Evolutionary conservation across 2,113 vertebrate species (phyloP), one percentile per base, ranked within the genome.

Genomic region (Blennius ocellaris): DNA sequence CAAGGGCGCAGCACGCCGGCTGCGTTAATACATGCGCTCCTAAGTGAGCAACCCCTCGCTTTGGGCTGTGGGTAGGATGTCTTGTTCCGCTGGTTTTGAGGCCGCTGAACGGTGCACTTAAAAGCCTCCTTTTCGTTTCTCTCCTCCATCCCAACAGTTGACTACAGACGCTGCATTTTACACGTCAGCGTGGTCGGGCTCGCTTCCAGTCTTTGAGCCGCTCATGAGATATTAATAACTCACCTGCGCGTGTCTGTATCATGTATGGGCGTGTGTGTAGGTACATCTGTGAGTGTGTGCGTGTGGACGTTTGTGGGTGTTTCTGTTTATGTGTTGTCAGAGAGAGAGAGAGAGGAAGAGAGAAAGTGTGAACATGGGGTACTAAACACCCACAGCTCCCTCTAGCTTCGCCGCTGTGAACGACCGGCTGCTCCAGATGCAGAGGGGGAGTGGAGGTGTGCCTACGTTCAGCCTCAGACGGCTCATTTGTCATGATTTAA

Each of bases 381-480:
- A 17, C 43, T 36, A 80, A 85, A 93, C 80, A 89, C 76, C 88
- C 83, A 93, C 89, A 91, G 92, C 92, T 85, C 88, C 90, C 87
- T 90, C 92, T 87, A 91, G 89, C 82, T 85, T 85, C 78, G 48
- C 11, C 36, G 21, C 11, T n/a, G 53, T 63, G 86, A 86, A 84
- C 62, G 61, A 39, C 71, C 11, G 21, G 49, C 51, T 78, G 66
- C 39, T 48, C 50, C 59, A 73, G 59, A 70, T 82, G 72, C 53
- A 79, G 48, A 15, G 14, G 9, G 21, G 15, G 36, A 39, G 15
- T 17, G 38, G 50, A 45, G 10, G 11, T 71, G 53, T 83, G 41
- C 21, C 17, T 36, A 58, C 53, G 59, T 81, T 12, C 51, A 74
- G 60, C 16, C 65, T 55, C 66, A 66, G 64, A 17, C 76, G 64